These are phyloP conservation scores for Pteronotus mesoamericanus DNA, from an alignment of 2,797 vertebrate genomes.

Conservation along the genomic window DNA sequence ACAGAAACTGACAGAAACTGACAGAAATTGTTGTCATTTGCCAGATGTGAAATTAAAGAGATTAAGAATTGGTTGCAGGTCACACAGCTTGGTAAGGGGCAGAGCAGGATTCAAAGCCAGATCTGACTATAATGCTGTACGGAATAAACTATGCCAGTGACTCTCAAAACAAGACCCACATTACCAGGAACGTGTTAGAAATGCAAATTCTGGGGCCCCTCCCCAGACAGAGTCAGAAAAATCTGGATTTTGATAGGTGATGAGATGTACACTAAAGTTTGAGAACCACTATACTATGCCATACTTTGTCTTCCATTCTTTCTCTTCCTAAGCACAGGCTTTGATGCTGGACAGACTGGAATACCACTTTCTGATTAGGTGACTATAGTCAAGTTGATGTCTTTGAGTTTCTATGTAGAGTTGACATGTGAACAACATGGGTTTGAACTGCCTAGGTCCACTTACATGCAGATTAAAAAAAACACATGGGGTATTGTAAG, in stretches of 20 bases:
- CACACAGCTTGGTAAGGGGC: neutral
- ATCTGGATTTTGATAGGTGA: neutral
- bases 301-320: neutral
- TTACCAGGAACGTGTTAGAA: neutral
- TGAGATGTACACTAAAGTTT: no score
- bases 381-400: neutral
- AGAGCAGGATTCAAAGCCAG: neutral
- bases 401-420: neutral
- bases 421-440: neutral
- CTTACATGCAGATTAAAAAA: neutral
- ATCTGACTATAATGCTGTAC: neutral
- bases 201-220: neutral
- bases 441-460: neutral
- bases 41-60: neutral
- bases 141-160: neutral
- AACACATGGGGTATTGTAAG: neutral
- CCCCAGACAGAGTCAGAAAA: neutral
- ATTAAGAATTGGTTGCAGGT: neutral
- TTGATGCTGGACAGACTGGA: no score
- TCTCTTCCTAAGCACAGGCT: neutral
- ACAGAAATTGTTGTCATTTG: neutral
- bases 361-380: neutral
- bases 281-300: accelerated
- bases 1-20: neutral
- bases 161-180: neutral